phyloP scores from a whole-genome alignment of 2,888 invertebrate genomes.

The Erebia aethiops region DNA sequence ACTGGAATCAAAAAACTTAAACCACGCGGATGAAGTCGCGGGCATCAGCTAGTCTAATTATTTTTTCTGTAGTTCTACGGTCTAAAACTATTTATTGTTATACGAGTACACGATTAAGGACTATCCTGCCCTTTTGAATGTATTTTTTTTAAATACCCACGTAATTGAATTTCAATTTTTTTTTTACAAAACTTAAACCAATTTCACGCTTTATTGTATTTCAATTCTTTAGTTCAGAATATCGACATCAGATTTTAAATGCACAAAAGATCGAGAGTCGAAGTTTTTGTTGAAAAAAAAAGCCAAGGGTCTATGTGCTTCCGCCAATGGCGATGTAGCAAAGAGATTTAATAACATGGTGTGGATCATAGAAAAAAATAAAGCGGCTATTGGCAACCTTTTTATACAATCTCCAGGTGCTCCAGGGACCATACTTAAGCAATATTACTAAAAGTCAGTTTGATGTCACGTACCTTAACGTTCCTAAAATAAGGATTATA shows the following conservation, averaged over 20 bases:
- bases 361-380: too few species aligned
- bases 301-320: constrained; percentile 10
- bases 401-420: too few species aligned
- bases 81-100: neutral
- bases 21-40: too few species aligned
- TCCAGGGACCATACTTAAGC: too few species aligned
- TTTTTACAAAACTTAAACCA: constrained; percentile 13
- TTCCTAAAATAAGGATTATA: too few species aligned
- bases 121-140: constrained; percentile 9
- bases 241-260: constrained; percentile 16
- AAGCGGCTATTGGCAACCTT: neutral
- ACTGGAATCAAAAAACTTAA: too few species aligned
- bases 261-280: constrained; percentile 1
- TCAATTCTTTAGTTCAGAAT: constrained; percentile 11
- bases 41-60: too few species aligned
- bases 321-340: constrained; percentile 1
- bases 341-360: neutral
- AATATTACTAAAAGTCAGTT: too few species aligned
- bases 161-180: constrained; percentile 12
- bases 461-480: too few species aligned
- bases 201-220: constrained; percentile 25
- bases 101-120: neutral
- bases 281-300: constrained; percentile 10
- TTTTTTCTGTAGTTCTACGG: neutral
- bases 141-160: constrained; percentile 4